phyloP scores from a whole-genome alignment of 2,888 invertebrate genomes.

The Drosophila algonquin region DNA sequence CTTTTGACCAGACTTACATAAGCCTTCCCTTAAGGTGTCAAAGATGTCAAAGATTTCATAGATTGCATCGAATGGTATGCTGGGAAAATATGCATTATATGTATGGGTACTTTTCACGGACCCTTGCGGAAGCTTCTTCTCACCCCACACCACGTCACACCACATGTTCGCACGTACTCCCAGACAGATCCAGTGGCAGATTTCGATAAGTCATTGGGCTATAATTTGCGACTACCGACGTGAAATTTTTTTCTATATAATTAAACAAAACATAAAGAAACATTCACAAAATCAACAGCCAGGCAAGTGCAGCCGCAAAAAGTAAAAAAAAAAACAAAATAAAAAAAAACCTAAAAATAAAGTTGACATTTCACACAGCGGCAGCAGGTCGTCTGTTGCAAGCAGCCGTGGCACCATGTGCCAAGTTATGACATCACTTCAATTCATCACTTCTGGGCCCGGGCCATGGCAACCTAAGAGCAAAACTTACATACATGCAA shows the following conservation, averaged over 20 bases:
- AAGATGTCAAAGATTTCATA: slow-evolving; percentile 22
- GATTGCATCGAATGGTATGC: slow-evolving; percentile 35
- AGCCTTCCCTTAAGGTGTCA: slow-evolving; percentile 6
- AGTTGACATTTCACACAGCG: slow-evolving; percentile 77
- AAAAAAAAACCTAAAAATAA: slow-evolving; percentile 44
- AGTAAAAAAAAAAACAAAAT: background rate
- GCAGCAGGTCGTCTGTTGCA: slow-evolving; percentile 70
- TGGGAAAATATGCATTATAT: slow-evolving; percentile 58
- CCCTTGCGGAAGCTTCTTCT: slow-evolving; percentile 49
- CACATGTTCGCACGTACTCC: slow-evolving; percentile 62
- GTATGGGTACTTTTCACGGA: slow-evolving; percentile 60
- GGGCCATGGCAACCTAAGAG: slow-evolving; percentile 23
- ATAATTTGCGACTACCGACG: slow-evolving; percentile 68
- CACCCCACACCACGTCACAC: too few relatives aligned
- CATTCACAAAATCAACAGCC: slow-evolving; percentile 20
- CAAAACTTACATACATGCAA: slow-evolving; percentile 7
- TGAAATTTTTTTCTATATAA: slow-evolving; percentile 75
- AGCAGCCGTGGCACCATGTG: slow-evolving; percentile 73
- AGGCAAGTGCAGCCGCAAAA: background rate
- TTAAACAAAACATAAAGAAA: slow-evolving; percentile 54
- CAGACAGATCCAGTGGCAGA: slow-evolving; percentile 66
- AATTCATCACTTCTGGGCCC: slow-evolving; percentile 67
- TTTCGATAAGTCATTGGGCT: slow-evolving; percentile 79
- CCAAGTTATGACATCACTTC: slow-evolving; percentile 76
- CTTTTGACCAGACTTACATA: slow-evolving; percentile 5